These are phyloP conservation scores for Aegotheles bennettii DNA, from an alignment of 2,113 vertebrate species.

Conservation along the genomic window DNA sequence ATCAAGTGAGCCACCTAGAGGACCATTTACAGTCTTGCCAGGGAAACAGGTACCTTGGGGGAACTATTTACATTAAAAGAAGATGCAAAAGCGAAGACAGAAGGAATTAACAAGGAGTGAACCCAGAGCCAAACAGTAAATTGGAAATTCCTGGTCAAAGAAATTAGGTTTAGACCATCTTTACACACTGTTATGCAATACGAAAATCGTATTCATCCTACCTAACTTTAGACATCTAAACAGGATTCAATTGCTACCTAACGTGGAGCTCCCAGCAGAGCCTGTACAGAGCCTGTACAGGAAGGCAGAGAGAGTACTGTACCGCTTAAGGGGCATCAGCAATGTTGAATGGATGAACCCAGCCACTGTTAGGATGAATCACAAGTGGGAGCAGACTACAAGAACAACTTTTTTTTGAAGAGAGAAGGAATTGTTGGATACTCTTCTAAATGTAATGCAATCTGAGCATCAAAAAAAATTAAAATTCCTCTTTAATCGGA, in stretches of 20 bases:
- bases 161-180: neutral
- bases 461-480: neutral
- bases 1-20: neutral
- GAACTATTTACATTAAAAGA: neutral
- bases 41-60: neutral
- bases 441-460: neutral
- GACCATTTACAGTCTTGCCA: neutral
- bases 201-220: neutral
- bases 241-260: neutral
- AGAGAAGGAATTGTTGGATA: neutral
- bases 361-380: neutral
- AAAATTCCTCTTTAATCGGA: neutral
- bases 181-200: neutral
- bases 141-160: neutral
- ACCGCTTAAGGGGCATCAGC: neutral
- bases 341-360: neutral
- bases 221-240: neutral
- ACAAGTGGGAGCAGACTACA: neutral
- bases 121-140: neutral
- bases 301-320: neutral
- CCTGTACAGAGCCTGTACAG: accelerated
- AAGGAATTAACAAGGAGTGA: neutral
- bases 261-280: accelerated
- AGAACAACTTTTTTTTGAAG: neutral
- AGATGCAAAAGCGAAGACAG: neutral